Base-by-base conservation (phyloP, 2,888 invertebrate genomes). In the Acanthococcus lagerstroemiae region DNA sequence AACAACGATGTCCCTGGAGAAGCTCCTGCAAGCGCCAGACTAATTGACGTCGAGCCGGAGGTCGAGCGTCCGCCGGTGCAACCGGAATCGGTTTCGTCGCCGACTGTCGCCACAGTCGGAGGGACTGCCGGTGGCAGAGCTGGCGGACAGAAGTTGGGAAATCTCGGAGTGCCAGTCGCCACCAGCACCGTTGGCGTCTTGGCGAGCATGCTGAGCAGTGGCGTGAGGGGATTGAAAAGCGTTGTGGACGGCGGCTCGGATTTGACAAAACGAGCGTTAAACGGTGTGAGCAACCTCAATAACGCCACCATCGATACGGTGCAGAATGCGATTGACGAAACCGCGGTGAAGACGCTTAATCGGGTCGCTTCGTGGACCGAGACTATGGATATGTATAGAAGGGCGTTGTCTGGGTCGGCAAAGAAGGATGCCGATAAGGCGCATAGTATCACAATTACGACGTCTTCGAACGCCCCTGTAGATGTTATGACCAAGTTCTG, bases 391-490 rank as follows among this genome's bases (percentile, higher is more conserved):
- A 26, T 25, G 22, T 56, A 56, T 19, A 55, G 48, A 19, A 55
- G 46, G 21, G 24, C 27, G 22, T 25, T 65, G n/a, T 55, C 65
- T 26, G 65, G 65, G 3, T 24, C 26, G 9, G 55, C 56, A 1
- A 55, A 24, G 3, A 19, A 22, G 9, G 26, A 19, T 15, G 44
- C 37, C 5, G 65, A 65, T 25, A 55, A 55, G 26, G 65, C 24
- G 4, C 65, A 65, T 26, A 65, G 46, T 25, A 19, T 65, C 24
- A 65, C 55, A 19, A 45, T 65, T 15, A 65, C 55, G 0, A 65
- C 65, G 0, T 44, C 44, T 12, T 65, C 65, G 19, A 37, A 55
- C 26, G 46, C 54, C 22, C 65, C 65, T 6, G 24, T 56, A 17
- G 48, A 44, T 7, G 30, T 46, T 22, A 12, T 65, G 27, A 19